Percentiles rank a stretch among this genome's conserved stretches.
Conservation (phyloP, 2,888 invertebrate species). For the Vesta saturnalis region DNA sequence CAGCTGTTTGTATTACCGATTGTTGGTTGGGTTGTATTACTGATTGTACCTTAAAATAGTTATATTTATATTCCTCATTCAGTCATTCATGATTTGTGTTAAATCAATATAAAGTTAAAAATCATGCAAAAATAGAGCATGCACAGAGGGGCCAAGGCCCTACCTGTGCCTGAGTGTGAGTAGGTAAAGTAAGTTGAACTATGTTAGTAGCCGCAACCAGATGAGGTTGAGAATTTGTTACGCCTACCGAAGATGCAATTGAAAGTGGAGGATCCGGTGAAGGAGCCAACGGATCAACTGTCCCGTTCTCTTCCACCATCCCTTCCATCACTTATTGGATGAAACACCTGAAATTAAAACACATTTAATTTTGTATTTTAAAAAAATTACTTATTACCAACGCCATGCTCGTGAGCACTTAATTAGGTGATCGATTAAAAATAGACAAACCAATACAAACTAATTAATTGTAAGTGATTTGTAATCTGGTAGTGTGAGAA, state of each 20-base stretch:
- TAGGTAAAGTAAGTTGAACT: constrained; percentile 84
- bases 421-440: background rate
- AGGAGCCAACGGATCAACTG: constrained; percentile 68
- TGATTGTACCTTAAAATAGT: constrained; percentile 82
- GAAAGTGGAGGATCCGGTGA: constrained; percentile 66
- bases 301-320: constrained; percentile 92
- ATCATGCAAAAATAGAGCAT: constrained; percentile 14
- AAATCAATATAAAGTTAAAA: background rate
- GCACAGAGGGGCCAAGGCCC: constrained; percentile 49
- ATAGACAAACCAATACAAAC: constrained; percentile 10
- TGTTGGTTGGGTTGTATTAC: constrained; percentile 97
- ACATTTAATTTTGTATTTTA: background rate
- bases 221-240: constrained; percentile 63
- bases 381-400: constrained; percentile 1
- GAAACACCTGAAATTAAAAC: constrained; percentile 52
- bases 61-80: background rate
- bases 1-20: constrained; percentile 94
- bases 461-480: too few species aligned
- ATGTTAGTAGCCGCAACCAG: constrained; percentile 76
- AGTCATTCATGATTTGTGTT: background rate
- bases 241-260: constrained; percentile 68
- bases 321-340: constrained; percentile 80
- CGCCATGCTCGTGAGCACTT: background rate
- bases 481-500: too few species aligned
- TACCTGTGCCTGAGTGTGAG: constrained; percentile 75